Evolutionary conservation across 2,888 invertebrate genomes (phyloP).

Genomic region (Lordiphosa andalusiaca): DNA sequence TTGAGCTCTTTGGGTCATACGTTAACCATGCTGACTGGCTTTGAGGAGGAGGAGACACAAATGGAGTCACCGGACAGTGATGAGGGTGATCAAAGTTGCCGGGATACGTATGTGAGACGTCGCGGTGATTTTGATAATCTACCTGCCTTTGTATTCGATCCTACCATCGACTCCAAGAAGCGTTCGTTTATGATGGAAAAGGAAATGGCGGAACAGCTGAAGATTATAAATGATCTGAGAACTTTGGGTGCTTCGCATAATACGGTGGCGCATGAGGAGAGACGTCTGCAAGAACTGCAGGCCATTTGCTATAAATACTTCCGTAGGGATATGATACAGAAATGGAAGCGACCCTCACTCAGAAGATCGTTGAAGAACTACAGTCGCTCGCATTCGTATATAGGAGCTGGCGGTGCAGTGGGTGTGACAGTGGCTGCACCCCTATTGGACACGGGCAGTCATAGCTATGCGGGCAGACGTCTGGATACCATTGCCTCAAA

Average conservation of each 20-base stretch:
- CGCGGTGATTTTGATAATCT: constrained; percentile 88
- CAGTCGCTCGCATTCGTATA: constrained; percentile 88
- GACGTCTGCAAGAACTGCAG: constrained; percentile 94
- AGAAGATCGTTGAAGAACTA: constrained; percentile 81
- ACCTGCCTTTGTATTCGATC: constrained; percentile 91
- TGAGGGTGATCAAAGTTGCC: constrained; percentile 85
- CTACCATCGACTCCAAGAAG: constrained; percentile 88
- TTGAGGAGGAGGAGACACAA: constrained; percentile 88
- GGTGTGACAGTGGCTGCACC: constrained; percentile 80
- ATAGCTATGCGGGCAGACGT: constrained; percentile 63
- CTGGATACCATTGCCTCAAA: constrained; percentile 79
- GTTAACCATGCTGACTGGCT: constrained; percentile 95
- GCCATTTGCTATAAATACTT: constrained; percentile 97
- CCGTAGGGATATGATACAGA: constrained; percentile 94
- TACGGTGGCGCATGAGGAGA: constrained; percentile 95
- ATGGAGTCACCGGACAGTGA: constrained; percentile 88
- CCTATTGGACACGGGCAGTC: constrained; percentile 80
- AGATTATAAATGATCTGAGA: constrained; percentile 95
- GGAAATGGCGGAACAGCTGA: constrained; percentile 98
- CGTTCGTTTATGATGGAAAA: constrained; percentile 96
- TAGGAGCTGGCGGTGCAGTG: constrained; percentile 83
- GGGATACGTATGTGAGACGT: constrained; percentile 82
- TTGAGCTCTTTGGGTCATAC: constrained; percentile 96
- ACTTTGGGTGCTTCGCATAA: constrained; percentile 93
- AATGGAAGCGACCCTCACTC: constrained; percentile 80